Percentiles rank a stretch among this genome's conserved stretches.
Conservation (phyloP, 2,888 invertebrate genomes). For the Geotrupes spiniger region DNA sequence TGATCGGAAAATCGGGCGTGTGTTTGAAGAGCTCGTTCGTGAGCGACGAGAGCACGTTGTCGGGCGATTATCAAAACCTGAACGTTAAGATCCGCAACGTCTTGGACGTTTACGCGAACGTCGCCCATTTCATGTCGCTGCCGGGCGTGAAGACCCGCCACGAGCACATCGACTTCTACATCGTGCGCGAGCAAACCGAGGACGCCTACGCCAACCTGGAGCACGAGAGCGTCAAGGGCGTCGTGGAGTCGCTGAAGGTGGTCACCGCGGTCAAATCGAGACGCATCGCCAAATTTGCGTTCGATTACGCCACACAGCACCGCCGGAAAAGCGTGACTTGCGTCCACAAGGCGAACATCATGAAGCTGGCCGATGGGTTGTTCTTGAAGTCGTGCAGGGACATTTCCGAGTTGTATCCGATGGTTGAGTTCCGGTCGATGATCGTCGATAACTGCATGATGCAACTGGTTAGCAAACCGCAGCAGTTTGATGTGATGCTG, state of each 20-base stretch:
- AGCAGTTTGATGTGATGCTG: slow-evolving; percentile 95
- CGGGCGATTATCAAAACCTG: slow-evolving; percentile 16
- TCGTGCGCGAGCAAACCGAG: slow-evolving; percentile 93
- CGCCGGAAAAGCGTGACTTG: slow-evolving; percentile 14
- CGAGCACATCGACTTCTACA: slow-evolving; percentile 83
- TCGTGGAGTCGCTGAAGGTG: slow-evolving; percentile 92
- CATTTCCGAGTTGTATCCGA: slow-evolving; percentile 78
- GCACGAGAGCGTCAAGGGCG: slow-evolving; percentile 80
- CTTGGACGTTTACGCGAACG: slow-evolving; percentile 83
- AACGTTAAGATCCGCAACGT: slow-evolving; percentile 61
- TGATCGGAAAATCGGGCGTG: slow-evolving; percentile 75
- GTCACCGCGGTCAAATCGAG: slow-evolving; percentile 57
- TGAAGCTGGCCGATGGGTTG: slow-evolving; percentile 90
- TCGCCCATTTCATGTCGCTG: slow-evolving; percentile 85
- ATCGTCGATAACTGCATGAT: slow-evolving; percentile 97
- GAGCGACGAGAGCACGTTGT: slow-evolving; percentile 59
- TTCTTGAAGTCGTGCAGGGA: slow-evolving; percentile 82
- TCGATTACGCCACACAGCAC: slow-evolving; percentile 17
- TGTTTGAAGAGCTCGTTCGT: slow-evolving; percentile 73
- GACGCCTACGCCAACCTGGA: slow-evolving; percentile 96
- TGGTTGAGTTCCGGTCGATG: slow-evolving; percentile 88
- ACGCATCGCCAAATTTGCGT: slow-evolving; percentile 23
- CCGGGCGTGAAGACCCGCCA: slow-evolving; percentile 85
- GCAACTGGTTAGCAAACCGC: slow-evolving; percentile 93
- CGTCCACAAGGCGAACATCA: slow-evolving; percentile 24